Evolutionary conservation across 2,797 vertebrate genomes (phyloP).

Genomic region (Cirrhinus mrigala): DNA sequence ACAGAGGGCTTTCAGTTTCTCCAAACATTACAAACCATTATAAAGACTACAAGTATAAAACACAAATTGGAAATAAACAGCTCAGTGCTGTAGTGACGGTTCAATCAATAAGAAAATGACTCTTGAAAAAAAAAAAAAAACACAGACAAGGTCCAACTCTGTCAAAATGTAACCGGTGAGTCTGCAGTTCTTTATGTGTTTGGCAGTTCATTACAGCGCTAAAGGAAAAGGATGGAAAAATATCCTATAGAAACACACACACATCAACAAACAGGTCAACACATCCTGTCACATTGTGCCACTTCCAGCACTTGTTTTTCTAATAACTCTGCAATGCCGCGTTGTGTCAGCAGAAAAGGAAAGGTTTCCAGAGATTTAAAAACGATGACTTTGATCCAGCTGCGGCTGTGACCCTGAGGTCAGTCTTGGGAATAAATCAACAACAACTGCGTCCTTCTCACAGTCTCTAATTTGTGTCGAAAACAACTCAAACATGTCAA

Average conservation of each 20-base stretch:
- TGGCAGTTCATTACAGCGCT: constrained; percentile 3
- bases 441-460: constrained; percentile 4
- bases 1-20: background rate
- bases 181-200: constrained; percentile 15
- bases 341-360: constrained; percentile 17
- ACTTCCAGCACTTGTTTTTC: background rate
- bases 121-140: background rate
- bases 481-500: constrained; percentile 12
- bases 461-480: background rate
- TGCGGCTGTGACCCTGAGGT: background rate
- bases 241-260: background rate
- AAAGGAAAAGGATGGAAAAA: constrained; percentile 4
- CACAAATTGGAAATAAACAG: background rate
- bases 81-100: constrained; percentile 31
- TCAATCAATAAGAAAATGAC: constrained; percentile 7
- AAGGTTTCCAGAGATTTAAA: constrained; percentile 16
- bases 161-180: constrained; percentile 35
- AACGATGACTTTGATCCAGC: constrained; percentile 2
- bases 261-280: background rate
- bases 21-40: background rate
- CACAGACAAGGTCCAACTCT: constrained; percentile 15
- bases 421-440: background rate
- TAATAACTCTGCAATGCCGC: background rate
- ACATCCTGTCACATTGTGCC: background rate
- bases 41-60: background rate